Conservation (phyloP, 2,888 invertebrate species). For the Melinaea marsaeus region DNA sequence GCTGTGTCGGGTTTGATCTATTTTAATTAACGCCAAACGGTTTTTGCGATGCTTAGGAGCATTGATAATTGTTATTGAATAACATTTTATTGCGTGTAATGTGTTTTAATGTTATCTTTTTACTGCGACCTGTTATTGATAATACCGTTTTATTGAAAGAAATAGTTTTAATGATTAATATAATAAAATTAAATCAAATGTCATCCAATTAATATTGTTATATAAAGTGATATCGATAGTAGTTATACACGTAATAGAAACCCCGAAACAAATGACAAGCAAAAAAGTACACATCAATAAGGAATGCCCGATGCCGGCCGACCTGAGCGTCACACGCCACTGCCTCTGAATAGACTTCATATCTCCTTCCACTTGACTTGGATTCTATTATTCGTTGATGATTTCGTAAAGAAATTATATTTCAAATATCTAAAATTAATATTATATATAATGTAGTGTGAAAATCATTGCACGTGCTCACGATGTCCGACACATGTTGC, state of each 20-base stretch:
- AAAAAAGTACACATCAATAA: constrained; percentile 54
- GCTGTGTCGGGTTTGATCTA: constrained; percentile 19
- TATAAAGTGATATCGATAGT: not conserved
- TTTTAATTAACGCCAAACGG: constrained; percentile 16
- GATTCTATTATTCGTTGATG: constrained; percentile 28
- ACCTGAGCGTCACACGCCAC: constrained; percentile 75
- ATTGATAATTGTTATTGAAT: constrained; percentile 6
- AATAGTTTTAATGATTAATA: no score
- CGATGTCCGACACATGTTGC: constrained; percentile 55
- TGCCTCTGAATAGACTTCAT: constrained; percentile 66
- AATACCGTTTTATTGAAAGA: no score
- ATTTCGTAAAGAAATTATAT: not conserved
- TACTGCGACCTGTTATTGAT: no score
- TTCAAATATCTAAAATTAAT: no score
- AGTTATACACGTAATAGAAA: not conserved
- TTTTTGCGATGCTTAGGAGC: constrained; percentile 11
- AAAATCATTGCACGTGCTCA: constrained; percentile 49
- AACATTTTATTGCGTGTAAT: constrained; percentile 11
- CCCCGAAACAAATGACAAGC: constrained; percentile 6
- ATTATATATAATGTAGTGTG: no score
- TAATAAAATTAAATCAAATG: no score
- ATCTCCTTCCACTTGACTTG: constrained; percentile 39
- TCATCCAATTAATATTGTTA: not conserved
- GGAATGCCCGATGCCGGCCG: constrained; percentile 72
- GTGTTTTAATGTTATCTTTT: not conserved